Conservation (phyloP, 2,797 vertebrate species). For the Clarias fuscus region DNA sequence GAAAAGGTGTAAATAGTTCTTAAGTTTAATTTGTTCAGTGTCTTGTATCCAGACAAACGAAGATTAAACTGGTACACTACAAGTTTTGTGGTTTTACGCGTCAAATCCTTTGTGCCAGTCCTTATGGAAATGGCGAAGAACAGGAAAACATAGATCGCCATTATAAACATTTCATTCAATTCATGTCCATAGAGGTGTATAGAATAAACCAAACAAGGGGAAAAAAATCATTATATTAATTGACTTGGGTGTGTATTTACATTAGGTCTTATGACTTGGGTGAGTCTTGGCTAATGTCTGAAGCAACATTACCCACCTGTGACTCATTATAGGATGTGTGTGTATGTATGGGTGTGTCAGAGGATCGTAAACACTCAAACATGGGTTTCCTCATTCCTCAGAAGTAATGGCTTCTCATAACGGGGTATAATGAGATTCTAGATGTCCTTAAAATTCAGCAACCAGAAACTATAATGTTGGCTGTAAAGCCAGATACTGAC, state of each 20-base stretch:
- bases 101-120: no score
- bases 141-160: no score
- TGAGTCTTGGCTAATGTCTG: not conserved
- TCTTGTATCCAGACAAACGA: no score
- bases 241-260: slow-evolving; percentile 25
- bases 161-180: not conserved
- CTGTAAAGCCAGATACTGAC: not conserved
- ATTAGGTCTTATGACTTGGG: not conserved
- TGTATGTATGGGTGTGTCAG: slow-evolving; percentile 29
- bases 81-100: no score
- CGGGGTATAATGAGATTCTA: not conserved
- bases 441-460: not conserved
- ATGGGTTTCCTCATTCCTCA: not conserved
- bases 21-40: no score
- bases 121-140: no score
- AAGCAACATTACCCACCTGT: not conserved
- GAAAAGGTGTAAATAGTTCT: no score
- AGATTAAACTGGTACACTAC: no score
- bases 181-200: not conserved
- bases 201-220: not conserved
- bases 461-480: not conserved
- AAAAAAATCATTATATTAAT: not conserved
- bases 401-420: not conserved
- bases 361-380: not conserved
- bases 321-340: slow-evolving; percentile 4